Evolutionary conservation across 2,797 vertebrate species (phyloP), one percentile per base, ranked within the genome.

Genomic region (Gouania willdenowi): DNA sequence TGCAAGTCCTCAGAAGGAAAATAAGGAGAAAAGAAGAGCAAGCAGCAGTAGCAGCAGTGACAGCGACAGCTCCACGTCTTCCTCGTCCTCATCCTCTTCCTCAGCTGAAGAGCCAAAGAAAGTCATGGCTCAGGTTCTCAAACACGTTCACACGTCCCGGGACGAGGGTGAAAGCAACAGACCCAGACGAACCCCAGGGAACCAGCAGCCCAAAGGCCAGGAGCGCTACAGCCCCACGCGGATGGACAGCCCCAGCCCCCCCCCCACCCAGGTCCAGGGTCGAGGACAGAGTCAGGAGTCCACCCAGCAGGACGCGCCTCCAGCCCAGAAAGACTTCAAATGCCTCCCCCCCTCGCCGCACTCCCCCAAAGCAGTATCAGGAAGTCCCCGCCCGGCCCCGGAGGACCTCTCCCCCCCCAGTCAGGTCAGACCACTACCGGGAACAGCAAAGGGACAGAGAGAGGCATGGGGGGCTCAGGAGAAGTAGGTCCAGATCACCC

Each of bases 311-410:
- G 19, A 74, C 65, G 1, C 58, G 20, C 5, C 74, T 87, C 5
- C 75, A 79, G 0, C 48, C 74, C 1, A 71, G 37, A 0, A 85
- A 55, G 44, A 32, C 22, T n/a, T 6, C 59, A 1, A 1, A 24
- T 5, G 35, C 82, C 51, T 82, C 91, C 52, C 79, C 88, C 27
- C 50, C 80, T 13, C 89, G 86, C 1, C 79, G 69, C 51, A 89
- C 88, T 0, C 89, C 88, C 1, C 84, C 87, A 0, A 71, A 87
- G 63, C 85, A 90, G 74, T 91, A 95, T 63, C 84, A 92, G 82
- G 79, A 91, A 63, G 83, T 86, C 20, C 77, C 82, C 4, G 61
- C 75, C 26, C 59, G 83, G 19, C 83, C 83, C 9, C 87, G 92
- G 61, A 92, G 89, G 80, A 62, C 79, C 2, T 90, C 90, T 28